These are phyloP conservation scores for Mixornis gularis DNA, from an alignment of 2,113 vertebrate genomes.

Conservation along the genomic window DNA sequence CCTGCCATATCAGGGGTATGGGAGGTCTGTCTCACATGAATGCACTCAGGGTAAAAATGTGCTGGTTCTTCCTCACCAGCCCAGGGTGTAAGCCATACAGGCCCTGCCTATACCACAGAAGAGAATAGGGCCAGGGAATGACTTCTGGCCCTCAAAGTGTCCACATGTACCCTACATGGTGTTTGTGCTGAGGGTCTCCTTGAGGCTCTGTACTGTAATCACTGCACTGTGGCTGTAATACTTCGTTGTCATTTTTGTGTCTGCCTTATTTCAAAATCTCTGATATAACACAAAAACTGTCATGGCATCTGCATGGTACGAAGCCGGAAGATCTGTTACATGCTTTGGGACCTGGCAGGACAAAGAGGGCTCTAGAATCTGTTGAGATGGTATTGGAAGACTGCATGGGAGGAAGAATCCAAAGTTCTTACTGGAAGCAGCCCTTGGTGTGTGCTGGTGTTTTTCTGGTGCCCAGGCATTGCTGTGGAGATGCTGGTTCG, in stretches of 20 bases:
- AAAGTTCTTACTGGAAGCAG: background rate
- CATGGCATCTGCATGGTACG: background rate
- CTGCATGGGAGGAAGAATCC: background rate
- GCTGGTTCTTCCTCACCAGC: background rate
- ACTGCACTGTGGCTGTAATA: background rate
- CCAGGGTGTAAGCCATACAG: background rate
- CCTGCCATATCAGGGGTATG: background rate
- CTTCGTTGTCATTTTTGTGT: background rate
- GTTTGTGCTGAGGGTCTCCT: background rate
- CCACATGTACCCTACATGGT: accelerated
- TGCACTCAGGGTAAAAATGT: background rate
- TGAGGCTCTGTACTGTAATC: accelerated
- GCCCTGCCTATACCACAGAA: background rate
- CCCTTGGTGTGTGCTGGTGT: background rate
- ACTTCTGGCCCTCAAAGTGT: background rate
- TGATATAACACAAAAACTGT: background rate
- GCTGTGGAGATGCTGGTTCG: background rate
- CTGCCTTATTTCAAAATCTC: background rate
- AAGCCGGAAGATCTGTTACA: background rate
- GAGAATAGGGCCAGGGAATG: background rate
- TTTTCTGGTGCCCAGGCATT: background rate
- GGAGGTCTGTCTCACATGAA: background rate
- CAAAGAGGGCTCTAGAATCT: background rate
- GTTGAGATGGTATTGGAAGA: background rate
- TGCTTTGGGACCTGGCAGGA: background rate